phyloP scores from a whole-genome alignment of 2,888 invertebrate genomes.

The Lamellibrachia columna region DNA sequence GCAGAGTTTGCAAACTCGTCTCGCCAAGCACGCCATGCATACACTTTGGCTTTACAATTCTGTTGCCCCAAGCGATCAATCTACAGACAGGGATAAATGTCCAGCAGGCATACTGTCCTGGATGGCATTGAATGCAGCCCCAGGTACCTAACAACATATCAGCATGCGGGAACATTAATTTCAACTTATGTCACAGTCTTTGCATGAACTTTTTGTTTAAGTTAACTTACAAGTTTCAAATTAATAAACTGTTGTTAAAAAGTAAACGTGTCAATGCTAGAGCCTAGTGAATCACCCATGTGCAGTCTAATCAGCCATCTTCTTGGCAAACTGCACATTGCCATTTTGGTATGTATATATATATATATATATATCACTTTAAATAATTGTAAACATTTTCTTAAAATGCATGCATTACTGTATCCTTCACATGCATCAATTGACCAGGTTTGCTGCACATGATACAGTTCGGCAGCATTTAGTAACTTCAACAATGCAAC shows the following conservation, averaged over 20 bases:
- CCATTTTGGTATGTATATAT: neutral
- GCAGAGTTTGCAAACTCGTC: neutral
- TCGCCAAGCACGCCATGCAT: neutral
- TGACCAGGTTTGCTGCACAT: neutral
- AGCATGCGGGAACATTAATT: slow-evolving; percentile 16
- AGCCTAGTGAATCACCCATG: neutral
- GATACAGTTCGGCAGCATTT: neutral
- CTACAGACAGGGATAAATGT: neutral
- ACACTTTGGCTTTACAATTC: neutral
- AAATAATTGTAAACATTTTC: neutral
- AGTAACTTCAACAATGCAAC: neutral
- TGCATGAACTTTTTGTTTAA: slow-evolving; percentile 1
- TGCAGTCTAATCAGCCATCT: neutral
- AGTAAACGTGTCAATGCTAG: neutral
- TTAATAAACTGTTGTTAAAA: neutral
- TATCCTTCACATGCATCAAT: neutral
- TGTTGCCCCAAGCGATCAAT: neutral
- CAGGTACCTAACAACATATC: neutral
- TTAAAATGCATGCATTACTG: neutral
- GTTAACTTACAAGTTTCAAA: neutral
- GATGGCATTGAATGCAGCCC: neutral
- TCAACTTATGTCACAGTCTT: neutral
- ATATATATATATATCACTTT: neutral
- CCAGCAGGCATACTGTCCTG: neutral
- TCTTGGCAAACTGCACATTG: neutral